phyloP scores from a whole-genome alignment of 2,797 vertebrate species.

The Sebastes wilsoni region DNA sequence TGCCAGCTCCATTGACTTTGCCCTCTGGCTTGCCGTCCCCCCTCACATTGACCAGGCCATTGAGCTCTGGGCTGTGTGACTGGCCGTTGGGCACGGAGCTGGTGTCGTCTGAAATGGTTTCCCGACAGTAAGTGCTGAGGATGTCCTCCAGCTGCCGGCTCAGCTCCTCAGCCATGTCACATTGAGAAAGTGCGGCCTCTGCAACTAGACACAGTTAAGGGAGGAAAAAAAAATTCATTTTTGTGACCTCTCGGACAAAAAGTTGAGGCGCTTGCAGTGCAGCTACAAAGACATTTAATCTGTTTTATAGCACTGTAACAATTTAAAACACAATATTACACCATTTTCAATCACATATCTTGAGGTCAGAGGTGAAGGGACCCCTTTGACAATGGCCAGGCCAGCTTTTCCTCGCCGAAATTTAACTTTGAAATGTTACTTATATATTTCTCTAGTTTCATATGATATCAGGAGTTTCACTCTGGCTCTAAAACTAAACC shows the following conservation, averaged over 20 bases:
- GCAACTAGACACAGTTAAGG: constrained; percentile 41
- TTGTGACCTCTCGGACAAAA: neutral
- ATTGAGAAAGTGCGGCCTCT: constrained; percentile 48
- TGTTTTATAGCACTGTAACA: neutral
- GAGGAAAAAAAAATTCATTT: neutral
- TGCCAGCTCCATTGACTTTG: constrained; percentile 81
- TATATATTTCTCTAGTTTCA: no score
- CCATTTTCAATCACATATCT: no score
- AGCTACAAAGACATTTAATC: neutral
- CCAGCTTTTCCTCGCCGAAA: no score
- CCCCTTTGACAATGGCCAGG: no score
- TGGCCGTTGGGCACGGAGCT: constrained; percentile 84
- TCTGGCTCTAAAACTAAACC: no score
- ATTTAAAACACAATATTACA: neutral
- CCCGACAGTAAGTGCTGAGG: constrained; percentile 92
- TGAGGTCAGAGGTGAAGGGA: no score
- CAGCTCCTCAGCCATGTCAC: constrained; percentile 92
- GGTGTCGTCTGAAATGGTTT: constrained; percentile 80
- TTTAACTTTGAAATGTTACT: no score
- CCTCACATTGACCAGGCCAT: constrained; percentile 83
- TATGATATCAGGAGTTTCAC: no score
- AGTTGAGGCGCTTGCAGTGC: neutral
- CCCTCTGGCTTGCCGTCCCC: constrained; percentile 78
- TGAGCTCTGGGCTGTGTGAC: constrained; percentile 82
- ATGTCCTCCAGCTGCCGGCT: constrained; percentile 96